Evolutionary conservation across 1,140 invertebrate species (phyloP).

Genomic region (Caenorhabditis latens): DNA sequence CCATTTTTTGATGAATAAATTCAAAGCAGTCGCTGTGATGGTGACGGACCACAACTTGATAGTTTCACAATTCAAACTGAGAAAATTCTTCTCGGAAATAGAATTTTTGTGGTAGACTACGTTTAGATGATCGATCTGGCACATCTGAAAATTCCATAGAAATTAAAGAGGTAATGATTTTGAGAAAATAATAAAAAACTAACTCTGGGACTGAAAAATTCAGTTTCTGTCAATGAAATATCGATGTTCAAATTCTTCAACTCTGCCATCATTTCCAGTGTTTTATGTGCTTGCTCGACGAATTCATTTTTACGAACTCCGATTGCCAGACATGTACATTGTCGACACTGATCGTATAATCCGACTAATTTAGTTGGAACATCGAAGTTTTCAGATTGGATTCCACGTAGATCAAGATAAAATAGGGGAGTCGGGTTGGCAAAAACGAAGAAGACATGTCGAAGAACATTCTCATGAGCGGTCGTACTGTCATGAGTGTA

Average conservation of each 20-base stretch:
- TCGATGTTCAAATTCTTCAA: slow-evolving; percentile 17
- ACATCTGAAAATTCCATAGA: neutral
- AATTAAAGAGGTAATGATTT: neutral
- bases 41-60: slow-evolving; percentile 24
- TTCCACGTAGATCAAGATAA: slow-evolving; percentile 4
- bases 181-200: no score
- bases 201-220: slow-evolving; percentile 2
- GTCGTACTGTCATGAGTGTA: neutral
- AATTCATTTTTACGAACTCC: neutral
- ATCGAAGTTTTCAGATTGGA: neutral
- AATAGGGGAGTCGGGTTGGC: neutral
- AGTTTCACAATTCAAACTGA: neutral
- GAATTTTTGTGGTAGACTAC: neutral
- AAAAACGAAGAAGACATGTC: neutral
- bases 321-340: neutral
- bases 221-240: neutral
- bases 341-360: neutral
- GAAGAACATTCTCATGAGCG: neutral
- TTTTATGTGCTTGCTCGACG: neutral
- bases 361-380: neutral
- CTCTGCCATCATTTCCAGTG: neutral
- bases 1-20: slow-evolving; percentile 24
- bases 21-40: neutral
- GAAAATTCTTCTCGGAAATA: neutral
- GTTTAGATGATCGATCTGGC: neutral